These are phyloP conservation scores for Samia ricini DNA, from an alignment of 1,140 invertebrate species.

Conservation along the genomic window DNA sequence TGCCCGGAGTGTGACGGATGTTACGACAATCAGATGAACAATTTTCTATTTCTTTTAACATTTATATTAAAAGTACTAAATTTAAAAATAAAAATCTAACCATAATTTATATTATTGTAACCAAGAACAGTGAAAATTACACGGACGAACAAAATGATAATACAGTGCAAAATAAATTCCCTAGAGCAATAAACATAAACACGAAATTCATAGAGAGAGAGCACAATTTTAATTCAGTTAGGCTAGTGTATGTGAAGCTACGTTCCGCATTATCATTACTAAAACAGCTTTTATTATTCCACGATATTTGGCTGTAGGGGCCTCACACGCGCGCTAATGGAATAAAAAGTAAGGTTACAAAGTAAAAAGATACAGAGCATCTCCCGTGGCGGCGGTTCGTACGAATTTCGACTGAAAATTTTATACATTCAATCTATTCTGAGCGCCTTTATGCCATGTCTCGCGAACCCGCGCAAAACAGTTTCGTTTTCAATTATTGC, in stretches of 20 bases:
- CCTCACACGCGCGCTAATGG: conserved; percentile 72
- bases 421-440: conserved; percentile 77
- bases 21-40: too few relatives aligned
- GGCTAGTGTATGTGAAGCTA: conserved; percentile 47
- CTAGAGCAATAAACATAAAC: conserved; percentile 50
- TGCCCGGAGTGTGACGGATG: too few relatives aligned
- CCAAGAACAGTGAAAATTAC: background rate
- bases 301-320: conserved; percentile 73
- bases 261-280: conserved; percentile 72
- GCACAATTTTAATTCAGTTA: conserved; percentile 68
- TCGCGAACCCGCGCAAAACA: conserved; percentile 62
- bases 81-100: too few relatives aligned
- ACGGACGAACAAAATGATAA: background rate
- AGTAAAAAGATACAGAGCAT: conserved; percentile 74
- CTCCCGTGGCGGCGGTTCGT: conserved; percentile 66
- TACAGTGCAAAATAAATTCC: conserved; percentile 40
- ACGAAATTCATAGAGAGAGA: conserved; percentile 49
- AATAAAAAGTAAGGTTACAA: conserved; percentile 78
- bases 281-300: conserved; percentile 76
- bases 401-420: conserved; percentile 76
- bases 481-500: conserved; percentile 77
- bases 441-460: conserved; percentile 73
- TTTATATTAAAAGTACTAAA: too few relatives aligned
- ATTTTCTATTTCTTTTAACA: too few relatives aligned
- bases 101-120: background rate